A percentile compares a stretch with the other conserved stretches of the same genome.
These are phyloP conservation scores for Phoxinus dragarum DNA, from an alignment of 2,797 vertebrate species.

Conservation along the genomic window DNA sequence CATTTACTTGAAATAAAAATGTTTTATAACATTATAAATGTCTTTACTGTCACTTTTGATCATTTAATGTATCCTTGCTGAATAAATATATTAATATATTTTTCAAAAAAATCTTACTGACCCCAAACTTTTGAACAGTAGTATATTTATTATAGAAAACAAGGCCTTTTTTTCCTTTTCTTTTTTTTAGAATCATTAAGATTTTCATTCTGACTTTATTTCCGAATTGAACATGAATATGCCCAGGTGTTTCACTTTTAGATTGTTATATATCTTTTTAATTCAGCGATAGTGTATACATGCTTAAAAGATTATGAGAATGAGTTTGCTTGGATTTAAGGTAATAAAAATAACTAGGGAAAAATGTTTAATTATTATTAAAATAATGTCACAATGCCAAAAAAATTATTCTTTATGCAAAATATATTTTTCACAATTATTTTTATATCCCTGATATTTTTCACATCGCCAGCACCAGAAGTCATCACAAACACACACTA, in stretches of 20 bases:
- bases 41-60: neutral
- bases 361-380: neutral
- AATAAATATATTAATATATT: neutral
- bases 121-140: neutral
- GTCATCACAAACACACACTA: constrained; percentile 79
- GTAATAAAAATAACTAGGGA: neutral
- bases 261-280: neutral
- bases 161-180: neutral
- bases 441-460: neutral
- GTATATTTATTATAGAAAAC: neutral
- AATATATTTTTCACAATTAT: neutral
- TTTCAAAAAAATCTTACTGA: neutral
- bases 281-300: neutral
- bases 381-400: neutral
- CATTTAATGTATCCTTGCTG: neutral
- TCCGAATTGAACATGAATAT: neutral
- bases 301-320: neutral
- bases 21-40: neutral
- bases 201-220: neutral
- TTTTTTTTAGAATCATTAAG: neutral
- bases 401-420: neutral
- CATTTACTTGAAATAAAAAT: neutral
- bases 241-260: no score
- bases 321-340: neutral
- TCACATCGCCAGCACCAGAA: constrained; percentile 79